phyloP scores from a whole-genome alignment of 2,113 vertebrate genomes.

The Haliaeetus leucogaster region DNA sequence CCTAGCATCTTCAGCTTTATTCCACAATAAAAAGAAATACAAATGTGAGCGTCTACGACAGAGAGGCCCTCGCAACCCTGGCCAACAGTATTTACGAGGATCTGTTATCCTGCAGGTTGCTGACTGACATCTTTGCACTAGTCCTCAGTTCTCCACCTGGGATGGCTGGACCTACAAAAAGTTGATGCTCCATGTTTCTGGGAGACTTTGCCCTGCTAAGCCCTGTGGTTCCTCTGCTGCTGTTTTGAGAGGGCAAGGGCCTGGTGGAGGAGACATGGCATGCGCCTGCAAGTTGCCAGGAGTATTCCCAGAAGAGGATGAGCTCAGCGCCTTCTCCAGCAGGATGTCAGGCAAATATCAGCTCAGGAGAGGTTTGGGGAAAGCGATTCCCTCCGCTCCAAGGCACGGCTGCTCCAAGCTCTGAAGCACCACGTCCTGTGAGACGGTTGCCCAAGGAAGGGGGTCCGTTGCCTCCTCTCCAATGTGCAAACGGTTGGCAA shows the following conservation, averaged over 20 bases:
- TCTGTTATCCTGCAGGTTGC: not conserved
- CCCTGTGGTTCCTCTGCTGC: not conserved
- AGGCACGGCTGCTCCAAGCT: not conserved
- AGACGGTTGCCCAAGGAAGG: not conserved
- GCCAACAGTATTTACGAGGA: not conserved
- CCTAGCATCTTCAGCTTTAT: slow-evolving; percentile 1
- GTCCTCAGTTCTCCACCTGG: not conserved
- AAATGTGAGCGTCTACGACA: not conserved
- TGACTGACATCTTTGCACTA: not conserved
- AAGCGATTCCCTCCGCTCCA: fast-evolving
- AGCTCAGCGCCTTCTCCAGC: not conserved
- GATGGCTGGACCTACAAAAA: not conserved
- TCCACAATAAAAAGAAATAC: not conserved
- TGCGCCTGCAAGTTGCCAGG: not conserved
- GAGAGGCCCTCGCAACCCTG: not conserved
- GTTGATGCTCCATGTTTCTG: not conserved
- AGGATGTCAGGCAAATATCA: not conserved
- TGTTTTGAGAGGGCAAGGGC: not conserved
- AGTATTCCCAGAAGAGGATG: slow-evolving; percentile 1
- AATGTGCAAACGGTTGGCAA: not conserved
- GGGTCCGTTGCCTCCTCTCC: not conserved
- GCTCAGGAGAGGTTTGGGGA: not conserved
- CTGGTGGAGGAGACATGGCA: not conserved
- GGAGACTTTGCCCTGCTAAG: not conserved
- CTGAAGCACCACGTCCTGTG: not conserved